phyloP scores from a whole-genome alignment of 2,888 invertebrate genomes.

The Pammene aurita region DNA sequence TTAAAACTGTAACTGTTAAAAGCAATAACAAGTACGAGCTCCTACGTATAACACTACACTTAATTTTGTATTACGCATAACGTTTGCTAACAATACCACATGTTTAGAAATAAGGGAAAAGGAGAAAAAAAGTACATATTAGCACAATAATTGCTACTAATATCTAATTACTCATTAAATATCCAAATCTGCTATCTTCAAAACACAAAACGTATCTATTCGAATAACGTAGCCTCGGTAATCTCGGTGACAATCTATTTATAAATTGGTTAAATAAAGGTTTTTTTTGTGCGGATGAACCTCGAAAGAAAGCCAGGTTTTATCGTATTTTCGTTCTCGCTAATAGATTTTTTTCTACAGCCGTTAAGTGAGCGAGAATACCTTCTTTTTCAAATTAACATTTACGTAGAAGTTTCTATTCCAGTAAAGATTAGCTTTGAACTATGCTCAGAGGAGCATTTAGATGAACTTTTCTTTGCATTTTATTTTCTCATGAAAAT shows the following conservation, averaged over 20 bases:
- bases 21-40: no score
- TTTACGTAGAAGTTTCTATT: slow-evolving; percentile 65
- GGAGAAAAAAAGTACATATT: no score
- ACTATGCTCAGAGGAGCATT: slow-evolving; percentile 54
- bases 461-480: slow-evolving; percentile 41
- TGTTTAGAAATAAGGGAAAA: no score
- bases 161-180: no score
- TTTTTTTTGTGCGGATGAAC: slow-evolving; percentile 47
- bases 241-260: slow-evolving; percentile 18
- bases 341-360: slow-evolving; percentile 63
- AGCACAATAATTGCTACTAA: no score
- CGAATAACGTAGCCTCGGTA: not conserved
- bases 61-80: no score
- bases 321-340: slow-evolving; percentile 53
- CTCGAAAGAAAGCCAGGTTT: slow-evolving; percentile 47
- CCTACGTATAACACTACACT: no score
- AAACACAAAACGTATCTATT: not conserved
- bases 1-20: no score
- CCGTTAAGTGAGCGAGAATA: slow-evolving; percentile 55
- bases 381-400: slow-evolving; percentile 63
- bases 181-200: not conserved
- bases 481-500: slow-evolving; percentile 25
- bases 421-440: slow-evolving; percentile 61
- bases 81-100: no score
- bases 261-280: slow-evolving; percentile 12